Evolutionary conservation across 2,888 invertebrate species (phyloP), one percentile per base, ranked within the genome.

Genomic region (Gari tellinella): DNA sequence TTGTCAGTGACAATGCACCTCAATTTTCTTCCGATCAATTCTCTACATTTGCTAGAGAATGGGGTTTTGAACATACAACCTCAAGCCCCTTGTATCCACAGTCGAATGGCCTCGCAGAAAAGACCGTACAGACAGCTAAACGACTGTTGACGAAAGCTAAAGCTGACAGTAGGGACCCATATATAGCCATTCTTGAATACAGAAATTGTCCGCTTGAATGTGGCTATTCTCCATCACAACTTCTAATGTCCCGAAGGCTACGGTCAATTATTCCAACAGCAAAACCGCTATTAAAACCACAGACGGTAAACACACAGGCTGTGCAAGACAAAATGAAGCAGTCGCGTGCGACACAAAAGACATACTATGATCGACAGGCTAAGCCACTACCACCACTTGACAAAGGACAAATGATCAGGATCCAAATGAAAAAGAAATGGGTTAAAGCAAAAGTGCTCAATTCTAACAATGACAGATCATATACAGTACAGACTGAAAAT

Each of bases 81-180:
- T 70, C 66, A 19, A 60, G 65, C 19, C 73, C 72, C 7, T 12
- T 72, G 75, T 48, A 74, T 69, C 26, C 60, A 7, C 55, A 77
- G 41, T 66, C 69, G 10, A 84, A 82, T 45, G 68, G 79, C 43
- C 79, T 63, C 1, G 65, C 70, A 5, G 81, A 84, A 55, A 49
- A 21, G 49, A 2, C 19, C 7, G 23, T 49, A 12, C 55, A 23
- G 23, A 49, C 25, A 21, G 49, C 25, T 4, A 49, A 49, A 15
- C 25, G 15, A 15, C 17, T 85, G 3, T 37, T 83, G 10, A 40
- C 17, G 12, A 81, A 75, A 31, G 56, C 68, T 1, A 67, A 64
- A 25, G 57, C 43, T 10, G 56, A 58, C 56, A 52, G 66, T 15
- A 17, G 46, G n/a, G 63, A 79, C 45, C 57, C 69, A 1, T 67